These are phyloP conservation scores for Etheostoma nigrum DNA, from an alignment of 2,797 vertebrate genomes.

Conservation along the genomic window DNA sequence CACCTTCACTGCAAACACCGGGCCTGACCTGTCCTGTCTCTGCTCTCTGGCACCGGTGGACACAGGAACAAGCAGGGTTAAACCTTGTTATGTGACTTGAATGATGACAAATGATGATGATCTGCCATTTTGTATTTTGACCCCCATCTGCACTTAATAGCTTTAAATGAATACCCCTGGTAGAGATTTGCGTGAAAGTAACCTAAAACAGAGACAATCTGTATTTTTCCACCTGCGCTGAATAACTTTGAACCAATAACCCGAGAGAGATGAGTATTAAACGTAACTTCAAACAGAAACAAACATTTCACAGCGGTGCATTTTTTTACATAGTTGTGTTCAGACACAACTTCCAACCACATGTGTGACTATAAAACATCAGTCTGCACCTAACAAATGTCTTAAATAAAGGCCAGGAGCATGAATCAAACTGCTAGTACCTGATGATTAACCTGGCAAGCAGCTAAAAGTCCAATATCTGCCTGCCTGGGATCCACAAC, in stretches of 20 bases:
- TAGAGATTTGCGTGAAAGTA: conserved; percentile 11
- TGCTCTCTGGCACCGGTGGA: conserved; percentile 25
- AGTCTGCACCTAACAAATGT: conserved; percentile 71
- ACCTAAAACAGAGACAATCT: conserved; percentile 47
- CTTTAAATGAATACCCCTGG: neutral
- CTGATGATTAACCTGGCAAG: conserved; percentile 78
- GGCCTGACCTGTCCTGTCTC: conserved; percentile 50
- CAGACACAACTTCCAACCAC: conserved; percentile 73
- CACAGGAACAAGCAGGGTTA: conserved; percentile 22
- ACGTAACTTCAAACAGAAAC: conserved; percentile 65
- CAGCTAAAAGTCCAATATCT: conserved; percentile 57
- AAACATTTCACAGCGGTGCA: conserved; percentile 63
- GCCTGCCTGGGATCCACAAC: conserved; percentile 41
- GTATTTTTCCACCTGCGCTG: conserved; percentile 49
- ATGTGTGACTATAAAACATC: conserved; percentile 81
- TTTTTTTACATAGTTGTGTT: conserved; percentile 76
- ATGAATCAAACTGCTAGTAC: conserved; percentile 78
- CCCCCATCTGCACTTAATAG: conserved; percentile 3
- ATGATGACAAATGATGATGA: conserved; percentile 14
- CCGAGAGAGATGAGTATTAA: conserved; percentile 23
- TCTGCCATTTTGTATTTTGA: neutral
- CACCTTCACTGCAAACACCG: conserved; percentile 54
- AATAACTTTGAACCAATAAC: conserved; percentile 33
- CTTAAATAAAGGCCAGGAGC: conserved; percentile 76
- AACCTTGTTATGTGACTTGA: conserved; percentile 1